Base-by-base conservation (phyloP, 2,888 invertebrate species). In the Cryptocephalus primarius region DNA sequence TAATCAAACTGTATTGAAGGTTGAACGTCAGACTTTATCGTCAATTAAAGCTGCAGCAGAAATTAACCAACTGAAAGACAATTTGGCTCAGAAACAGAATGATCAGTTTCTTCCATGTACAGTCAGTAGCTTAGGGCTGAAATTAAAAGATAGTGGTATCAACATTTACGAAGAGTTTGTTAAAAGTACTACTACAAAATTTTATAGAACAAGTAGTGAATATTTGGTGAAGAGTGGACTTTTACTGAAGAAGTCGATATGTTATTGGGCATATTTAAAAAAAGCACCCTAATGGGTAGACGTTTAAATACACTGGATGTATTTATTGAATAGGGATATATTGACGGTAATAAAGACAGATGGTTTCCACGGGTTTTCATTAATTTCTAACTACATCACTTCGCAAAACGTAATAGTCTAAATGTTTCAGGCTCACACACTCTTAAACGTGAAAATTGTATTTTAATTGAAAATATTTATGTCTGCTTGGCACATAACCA, bases 151-250 rank as follows among this genome's bases (percentile, higher is more conserved):
- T 13, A 38, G 22, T 36, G 13, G 33, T 39, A 36, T n/a, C n/a
- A n/a, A n/a, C n/a, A n/a, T n/a, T n/a, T n/a, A n/a, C n/a, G n/a
- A 44, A 44, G 32, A 44, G 31, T 39, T 31, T 44, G 39, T 44
- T 39, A 44, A 44, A 39, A 44, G 12, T 39, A 11, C 33, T n/a
- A 33, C 33, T 32, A 44, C 39, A n/a, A 40, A 39, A 36, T 44
- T 44, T 36, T 39, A 44, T 44, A 38, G 40, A 39, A 44, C 33
- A 38, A 39, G 39, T 14, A 11, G 38, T 38, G 38, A 43, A 36
- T 43, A 43, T 43, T 32, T 43, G 43, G 38, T 38, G 6, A 14
- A 41, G 41, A 8, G 14, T 41, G 14, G 10, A n/a, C 31, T 14
- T 41, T 41, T 9, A 41, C 14, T 41, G n/a, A 34, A 34, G 34